These are phyloP conservation scores for Stenichneumon culpator DNA, from an alignment of 2,888 invertebrate genomes.

Conservation along the genomic window DNA sequence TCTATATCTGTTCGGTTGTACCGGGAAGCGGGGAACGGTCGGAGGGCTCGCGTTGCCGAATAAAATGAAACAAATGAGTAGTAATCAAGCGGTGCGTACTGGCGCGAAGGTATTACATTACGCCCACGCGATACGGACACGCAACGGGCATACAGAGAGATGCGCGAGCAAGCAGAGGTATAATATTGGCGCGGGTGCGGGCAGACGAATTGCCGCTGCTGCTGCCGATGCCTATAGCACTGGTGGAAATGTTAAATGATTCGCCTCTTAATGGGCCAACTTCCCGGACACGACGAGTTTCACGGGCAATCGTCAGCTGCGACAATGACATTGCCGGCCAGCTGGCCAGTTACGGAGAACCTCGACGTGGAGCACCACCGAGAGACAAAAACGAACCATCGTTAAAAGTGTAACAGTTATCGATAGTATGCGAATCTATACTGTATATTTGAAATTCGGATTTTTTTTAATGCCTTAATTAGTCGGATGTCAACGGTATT, in stretches of 20 bases:
- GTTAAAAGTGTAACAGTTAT: neutral
- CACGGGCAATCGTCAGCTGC: constrained; percentile 80
- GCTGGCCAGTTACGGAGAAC: constrained; percentile 23
- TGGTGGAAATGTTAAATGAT: constrained; percentile 80
- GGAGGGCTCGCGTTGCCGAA: constrained; percentile 45
- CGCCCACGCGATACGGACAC: constrained; percentile 73
- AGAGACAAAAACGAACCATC: neutral
- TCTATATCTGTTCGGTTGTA: neutral
- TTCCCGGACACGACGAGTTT: constrained; percentile 84
- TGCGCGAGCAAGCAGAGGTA: constrained; percentile 13
- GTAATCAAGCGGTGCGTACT: constrained; percentile 49
- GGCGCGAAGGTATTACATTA: constrained; percentile 73
- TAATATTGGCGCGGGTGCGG: constrained; percentile 47
- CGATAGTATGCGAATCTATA: neutral
- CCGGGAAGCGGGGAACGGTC: neutral
- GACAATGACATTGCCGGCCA: constrained; percentile 83
- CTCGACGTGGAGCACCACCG: neutral
- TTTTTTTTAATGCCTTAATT: too few species aligned
- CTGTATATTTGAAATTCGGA: neutral
- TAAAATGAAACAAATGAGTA: constrained; percentile 59
- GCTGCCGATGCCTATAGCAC: constrained; percentile 72
- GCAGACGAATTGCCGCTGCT: constrained; percentile 43
- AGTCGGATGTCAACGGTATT: too few species aligned
- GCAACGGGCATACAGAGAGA: neutral
- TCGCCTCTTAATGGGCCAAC: constrained; percentile 80